These are phyloP conservation scores for Bimastos eiseni DNA, from an alignment of 2,888 invertebrate species.

Conservation along the genomic window DNA sequence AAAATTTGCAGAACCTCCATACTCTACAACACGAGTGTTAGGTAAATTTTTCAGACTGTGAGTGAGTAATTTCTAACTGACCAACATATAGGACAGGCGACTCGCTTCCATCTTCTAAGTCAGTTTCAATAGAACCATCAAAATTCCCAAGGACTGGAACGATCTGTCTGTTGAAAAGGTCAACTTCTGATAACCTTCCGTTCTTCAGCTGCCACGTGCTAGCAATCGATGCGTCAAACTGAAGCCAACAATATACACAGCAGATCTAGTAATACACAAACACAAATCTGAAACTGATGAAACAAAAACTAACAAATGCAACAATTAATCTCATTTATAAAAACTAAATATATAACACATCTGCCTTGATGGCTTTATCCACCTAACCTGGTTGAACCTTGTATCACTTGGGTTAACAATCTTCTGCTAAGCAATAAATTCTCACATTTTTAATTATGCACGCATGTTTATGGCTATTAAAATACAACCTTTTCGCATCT, in stretches of 20 bases:
- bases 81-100: conserved; percentile 57
- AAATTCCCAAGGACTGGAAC: neutral
- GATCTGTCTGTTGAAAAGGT: conserved; percentile 52
- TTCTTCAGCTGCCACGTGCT: conserved; percentile 81
- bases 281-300: neutral
- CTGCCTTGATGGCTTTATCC: neutral
- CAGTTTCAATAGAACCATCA: neutral
- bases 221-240: conserved; percentile 83
- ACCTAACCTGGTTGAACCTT: neutral
- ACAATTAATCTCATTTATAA: neutral
- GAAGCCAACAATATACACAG: conserved; percentile 45
- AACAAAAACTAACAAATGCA: neutral
- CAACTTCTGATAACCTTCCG: conserved; percentile 68
- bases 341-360: too few relatives aligned
- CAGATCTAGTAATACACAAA: neutral
- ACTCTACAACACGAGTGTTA: neutral
- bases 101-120: conserved; percentile 33
- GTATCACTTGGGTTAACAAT: neutral
- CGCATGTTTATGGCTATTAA: too few relatives aligned
- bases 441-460: neutral
- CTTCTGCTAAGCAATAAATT: neutral
- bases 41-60: conserved; percentile 15
- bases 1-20: neutral
- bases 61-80: conserved; percentile 41
- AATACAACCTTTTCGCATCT: too few relatives aligned